Evolutionary conservation across 2,797 vertebrate genomes (phyloP).

Genomic region (Trachops cirrhosus): DNA sequence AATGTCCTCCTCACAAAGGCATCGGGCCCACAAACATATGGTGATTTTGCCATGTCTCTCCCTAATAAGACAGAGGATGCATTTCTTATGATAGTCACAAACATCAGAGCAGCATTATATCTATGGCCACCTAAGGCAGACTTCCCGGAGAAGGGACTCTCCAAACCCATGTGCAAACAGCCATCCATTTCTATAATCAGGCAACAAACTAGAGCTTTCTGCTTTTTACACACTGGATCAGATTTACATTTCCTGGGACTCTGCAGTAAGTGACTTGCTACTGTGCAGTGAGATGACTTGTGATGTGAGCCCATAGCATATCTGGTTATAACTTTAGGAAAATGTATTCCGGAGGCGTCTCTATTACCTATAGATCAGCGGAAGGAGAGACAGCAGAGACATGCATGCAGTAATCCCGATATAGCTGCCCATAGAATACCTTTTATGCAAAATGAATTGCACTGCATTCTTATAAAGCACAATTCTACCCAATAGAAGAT

Average conservation of each 20-base stretch:
- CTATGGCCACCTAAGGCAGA: background rate
- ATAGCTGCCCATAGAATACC: background rate
- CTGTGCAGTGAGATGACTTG: slow-evolving; percentile 33
- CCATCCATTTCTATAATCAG: background rate
- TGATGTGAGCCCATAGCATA: background rate
- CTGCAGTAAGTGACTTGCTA: background rate
- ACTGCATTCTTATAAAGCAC: background rate
- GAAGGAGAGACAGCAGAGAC: background rate
- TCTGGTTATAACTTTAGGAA: slow-evolving; percentile 9
- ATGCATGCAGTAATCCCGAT: background rate
- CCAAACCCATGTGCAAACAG: background rate
- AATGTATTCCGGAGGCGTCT: background rate
- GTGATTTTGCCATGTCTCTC: background rate
- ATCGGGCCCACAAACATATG: background rate
- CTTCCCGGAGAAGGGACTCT: background rate
- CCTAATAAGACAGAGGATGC: background rate
- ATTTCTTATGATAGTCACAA: background rate
- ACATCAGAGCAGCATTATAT: background rate
- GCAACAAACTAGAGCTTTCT: background rate
- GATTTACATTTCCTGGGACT: slow-evolving; percentile 40
- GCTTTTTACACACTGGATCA: background rate
- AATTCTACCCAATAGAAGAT: background rate
- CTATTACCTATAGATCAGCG: slow-evolving; percentile 38
- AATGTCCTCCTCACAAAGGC: background rate
- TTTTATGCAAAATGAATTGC: background rate